Evolutionary conservation across 2,113 vertebrate genomes (phyloP).

Genomic region (Podocnemis expansa): DNA sequence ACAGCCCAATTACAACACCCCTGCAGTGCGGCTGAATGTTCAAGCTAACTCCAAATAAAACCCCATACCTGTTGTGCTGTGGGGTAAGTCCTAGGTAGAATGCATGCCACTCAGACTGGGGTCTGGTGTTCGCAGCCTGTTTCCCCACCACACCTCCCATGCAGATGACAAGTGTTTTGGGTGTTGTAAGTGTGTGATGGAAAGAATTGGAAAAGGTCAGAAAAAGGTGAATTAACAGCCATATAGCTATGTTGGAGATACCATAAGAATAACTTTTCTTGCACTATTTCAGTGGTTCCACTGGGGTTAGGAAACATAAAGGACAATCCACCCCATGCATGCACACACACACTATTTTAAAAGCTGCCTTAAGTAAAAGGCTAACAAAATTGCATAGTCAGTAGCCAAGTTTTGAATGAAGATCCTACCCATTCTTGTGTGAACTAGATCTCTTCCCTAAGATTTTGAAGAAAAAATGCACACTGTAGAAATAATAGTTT

Average conservation of each 20-base stretch:
- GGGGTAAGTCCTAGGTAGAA: background rate
- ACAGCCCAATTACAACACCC: constrained; percentile 31
- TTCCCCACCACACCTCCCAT: background rate
- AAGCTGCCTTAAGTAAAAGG: background rate
- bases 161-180: background rate
- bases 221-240: background rate
- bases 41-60: background rate
- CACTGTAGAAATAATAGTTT: background rate
- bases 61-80: background rate
- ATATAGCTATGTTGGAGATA: background rate
- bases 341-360: background rate
- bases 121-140: background rate
- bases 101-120: background rate
- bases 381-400: background rate
- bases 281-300: background rate
- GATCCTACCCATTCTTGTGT: background rate
- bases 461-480: background rate
- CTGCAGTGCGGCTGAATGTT: background rate
- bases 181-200: background rate
- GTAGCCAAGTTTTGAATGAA: background rate
- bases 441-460: background rate
- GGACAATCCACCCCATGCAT: background rate
- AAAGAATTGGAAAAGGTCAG: background rate
- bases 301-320: constrained; percentile 4
- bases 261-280: background rate